Percentiles rank a stretch among this genome's conserved stretches.
Conservation (phyloP, 2,888 invertebrate genomes). For the Leistus spinibarbis region DNA sequence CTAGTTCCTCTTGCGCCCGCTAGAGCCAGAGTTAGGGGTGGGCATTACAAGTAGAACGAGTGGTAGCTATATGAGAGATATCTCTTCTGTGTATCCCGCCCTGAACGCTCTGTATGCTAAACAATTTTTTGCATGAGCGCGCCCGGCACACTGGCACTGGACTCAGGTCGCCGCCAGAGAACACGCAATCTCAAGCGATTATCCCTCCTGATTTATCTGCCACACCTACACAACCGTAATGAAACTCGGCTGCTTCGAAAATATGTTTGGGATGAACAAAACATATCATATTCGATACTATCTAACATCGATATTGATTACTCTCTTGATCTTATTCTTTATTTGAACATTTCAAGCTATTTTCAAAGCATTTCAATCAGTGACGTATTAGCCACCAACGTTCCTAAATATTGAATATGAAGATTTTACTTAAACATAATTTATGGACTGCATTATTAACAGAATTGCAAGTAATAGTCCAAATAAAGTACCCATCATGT, state of each 20-base stretch:
- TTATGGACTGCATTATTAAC: too few species aligned
- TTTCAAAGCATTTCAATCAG: too few species aligned
- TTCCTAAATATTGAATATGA: too few species aligned
- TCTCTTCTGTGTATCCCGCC: conserved; percentile 2
- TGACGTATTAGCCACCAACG: too few species aligned
- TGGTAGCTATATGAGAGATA: conserved; percentile 5
- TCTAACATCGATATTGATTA: too few species aligned
- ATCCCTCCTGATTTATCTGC: conserved; percentile 47
- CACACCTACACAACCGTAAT: conserved; percentile 42
- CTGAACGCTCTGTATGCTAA: conserved; percentile 32
- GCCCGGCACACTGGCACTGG: conserved; percentile 23
- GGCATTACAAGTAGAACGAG: neutral
- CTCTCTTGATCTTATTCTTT: too few species aligned
- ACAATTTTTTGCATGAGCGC: conserved; percentile 27
- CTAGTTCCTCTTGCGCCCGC: neutral
- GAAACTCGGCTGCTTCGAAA: neutral
- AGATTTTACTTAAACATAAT: too few species aligned
- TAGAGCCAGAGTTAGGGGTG: neutral
- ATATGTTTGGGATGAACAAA: neutral
- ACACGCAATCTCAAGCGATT: conserved; percentile 47
- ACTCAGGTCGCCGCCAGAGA: conserved; percentile 41
- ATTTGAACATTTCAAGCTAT: too few species aligned
- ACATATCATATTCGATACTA: too few species aligned
- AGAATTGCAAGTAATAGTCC: too few species aligned
- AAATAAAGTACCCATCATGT: too few species aligned